Base-by-base conservation (phyloP, 2,888 invertebrate species). In the Dryobotodes eremita region DNA sequence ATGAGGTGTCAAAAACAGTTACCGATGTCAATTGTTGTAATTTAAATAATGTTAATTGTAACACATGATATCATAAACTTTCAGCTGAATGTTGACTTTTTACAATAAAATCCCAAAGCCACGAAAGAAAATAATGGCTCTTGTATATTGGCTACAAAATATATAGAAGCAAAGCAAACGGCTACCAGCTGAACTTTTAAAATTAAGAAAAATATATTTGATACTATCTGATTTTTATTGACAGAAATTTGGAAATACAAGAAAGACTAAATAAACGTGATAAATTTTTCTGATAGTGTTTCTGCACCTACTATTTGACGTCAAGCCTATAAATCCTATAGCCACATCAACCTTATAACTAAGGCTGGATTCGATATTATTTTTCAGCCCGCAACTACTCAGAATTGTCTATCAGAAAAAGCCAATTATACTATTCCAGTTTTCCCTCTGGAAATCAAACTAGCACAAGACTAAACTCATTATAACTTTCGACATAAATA, bases 371-470 rank as follows among this genome's bases (percentile, higher is more conserved):
- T 57, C 8, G 8, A 15, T 82, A 57, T 59, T 46, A 50, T 82
- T 82, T 48, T 64, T 42, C 64, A 64, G 31, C 31, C n/a, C 36
- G 1, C n/a, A 10, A 55, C 36, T 48, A 42, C 31, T 23, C 53
- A 10, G 36, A 62, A 48, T 50, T 75, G 57, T 65, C 82, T 36
- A 10, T 42, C 50, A 64, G 42, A 65, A 76, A 79, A 76, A 53
- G 6, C 50, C 15, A 82, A 82, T 65, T n/a, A 82, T 42, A 50
- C 42, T 65, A 65, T 57, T 57, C 50, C 62, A 48, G 48, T 57
- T 50, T 64, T 82, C 83, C 79, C 79, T 36, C n/a, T 57, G 77
- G 82, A 82, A 76, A 76, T 82, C 76, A 82, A 79, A 57, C n/a
- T 17, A 31, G 20, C 13, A 26, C n/a, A 13, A 65, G 50, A 76